Conservation (phyloP, 2,113 vertebrate species). For the Argyrosomus japonicus region DNA sequence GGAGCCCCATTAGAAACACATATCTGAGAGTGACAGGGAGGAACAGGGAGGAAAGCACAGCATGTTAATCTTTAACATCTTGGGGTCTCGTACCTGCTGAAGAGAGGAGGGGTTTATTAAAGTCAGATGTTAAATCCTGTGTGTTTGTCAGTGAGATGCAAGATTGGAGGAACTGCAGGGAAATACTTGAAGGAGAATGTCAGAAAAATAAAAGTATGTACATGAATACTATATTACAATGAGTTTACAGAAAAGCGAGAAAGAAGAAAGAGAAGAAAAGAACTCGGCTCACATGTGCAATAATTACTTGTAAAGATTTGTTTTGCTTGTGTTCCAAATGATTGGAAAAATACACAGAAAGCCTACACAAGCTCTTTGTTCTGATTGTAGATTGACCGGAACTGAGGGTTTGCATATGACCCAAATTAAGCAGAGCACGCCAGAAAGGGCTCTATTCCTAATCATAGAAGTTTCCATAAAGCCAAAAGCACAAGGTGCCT, state of each 20-base stretch:
- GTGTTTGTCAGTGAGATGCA: constrained; percentile 20
- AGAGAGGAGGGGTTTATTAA: constrained; percentile 39
- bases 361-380: constrained; percentile 66
- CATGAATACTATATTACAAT: not conserved
- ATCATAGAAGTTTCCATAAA: constrained; percentile 76
- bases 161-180: not conserved
- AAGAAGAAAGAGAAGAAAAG: not conserved
- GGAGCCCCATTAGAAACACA: constrained; percentile 95
- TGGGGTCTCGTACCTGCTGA: constrained; percentile 43
- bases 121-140: constrained; percentile 58
- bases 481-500: constrained; percentile 72
- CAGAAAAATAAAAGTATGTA: constrained; percentile 4
- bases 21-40: constrained; percentile 85
- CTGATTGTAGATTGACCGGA: constrained; percentile 42
- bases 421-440: constrained; percentile 62
- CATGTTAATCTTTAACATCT: constrained; percentile 55
- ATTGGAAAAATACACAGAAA: constrained; percentile 58
- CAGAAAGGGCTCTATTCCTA: constrained; percentile 60
- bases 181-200: not conserved
- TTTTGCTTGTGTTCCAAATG: constrained; percentile 50
- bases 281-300: constrained; percentile 15
- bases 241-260: not conserved
- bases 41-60: constrained; percentile 38
- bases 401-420: constrained; percentile 64
- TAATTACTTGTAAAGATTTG: constrained; percentile 41